Evolutionary conservation across 2,113 vertebrate genomes (phyloP).

Genomic region (Paraplagusia blochii): DNA sequence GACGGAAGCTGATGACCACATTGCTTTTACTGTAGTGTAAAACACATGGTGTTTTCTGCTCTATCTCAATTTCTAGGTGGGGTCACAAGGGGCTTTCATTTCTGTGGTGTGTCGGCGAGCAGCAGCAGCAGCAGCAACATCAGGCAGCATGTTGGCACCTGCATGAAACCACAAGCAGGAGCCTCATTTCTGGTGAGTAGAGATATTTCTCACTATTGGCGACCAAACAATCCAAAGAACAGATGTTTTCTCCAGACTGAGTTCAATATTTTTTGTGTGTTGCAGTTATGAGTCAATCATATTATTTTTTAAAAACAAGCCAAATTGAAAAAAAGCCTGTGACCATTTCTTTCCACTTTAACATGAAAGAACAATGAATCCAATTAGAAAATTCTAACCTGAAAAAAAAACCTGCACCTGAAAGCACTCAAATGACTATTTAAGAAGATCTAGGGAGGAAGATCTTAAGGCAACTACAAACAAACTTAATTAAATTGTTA

Average conservation of each 20-base stretch:
- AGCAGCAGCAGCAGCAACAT: slow-evolving; percentile 59
- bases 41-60: neutral
- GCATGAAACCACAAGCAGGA: slow-evolving; percentile 62
- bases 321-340: no score
- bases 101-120: slow-evolving; percentile 66
- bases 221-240: neutral
- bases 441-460: no score
- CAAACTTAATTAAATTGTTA: no score
- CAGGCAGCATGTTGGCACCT: slow-evolving; percentile 82
- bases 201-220: neutral
- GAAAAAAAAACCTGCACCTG: no score
- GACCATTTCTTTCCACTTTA: no score
- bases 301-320: no score
- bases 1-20: neutral
- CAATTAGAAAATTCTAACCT: no score
- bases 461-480: no score
- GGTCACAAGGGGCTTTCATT: slow-evolving; percentile 57
- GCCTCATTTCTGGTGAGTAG: slow-evolving; percentile 84
- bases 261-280: neutral
- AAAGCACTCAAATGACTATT: no score
- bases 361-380: no score
- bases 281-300: no score
- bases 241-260: slow-evolving; percentile 6
- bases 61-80: slow-evolving; percentile 66
- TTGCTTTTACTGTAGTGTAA: neutral